These are phyloP conservation scores for Eilema depressum DNA, from an alignment of 2,888 invertebrate genomes.

Conservation along the genomic window DNA sequence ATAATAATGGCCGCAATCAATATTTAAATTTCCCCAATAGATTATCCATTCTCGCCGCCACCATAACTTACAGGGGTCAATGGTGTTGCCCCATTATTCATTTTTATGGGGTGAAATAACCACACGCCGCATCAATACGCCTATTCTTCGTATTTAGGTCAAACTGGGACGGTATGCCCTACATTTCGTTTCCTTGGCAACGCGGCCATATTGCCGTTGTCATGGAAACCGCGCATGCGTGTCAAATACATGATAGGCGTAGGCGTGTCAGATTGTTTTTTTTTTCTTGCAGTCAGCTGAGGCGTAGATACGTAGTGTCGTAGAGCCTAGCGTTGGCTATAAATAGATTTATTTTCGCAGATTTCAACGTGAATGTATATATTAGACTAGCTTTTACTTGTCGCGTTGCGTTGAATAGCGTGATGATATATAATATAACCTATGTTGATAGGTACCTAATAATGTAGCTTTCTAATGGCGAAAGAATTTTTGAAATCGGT, in stretches of 20 bases:
- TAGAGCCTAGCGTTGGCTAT: no score
- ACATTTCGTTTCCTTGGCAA: constrained; percentile 63
- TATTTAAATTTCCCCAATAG: neutral
- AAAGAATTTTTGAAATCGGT: no score
- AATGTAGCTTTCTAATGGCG: no score
- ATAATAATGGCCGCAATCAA: neutral
- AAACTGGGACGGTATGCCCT: constrained; percentile 46
- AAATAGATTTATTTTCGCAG: no score
- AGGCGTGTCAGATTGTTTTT: constrained; percentile 49
- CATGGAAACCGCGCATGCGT: constrained; percentile 73
- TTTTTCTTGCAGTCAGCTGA: constrained; percentile 23
- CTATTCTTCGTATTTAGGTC: constrained; percentile 39
- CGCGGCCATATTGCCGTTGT: constrained; percentile 71
- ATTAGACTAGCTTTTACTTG: no score
- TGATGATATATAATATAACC: no score
- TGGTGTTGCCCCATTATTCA: constrained; percentile 20
- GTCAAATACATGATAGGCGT: constrained; percentile 42
- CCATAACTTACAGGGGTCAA: constrained; percentile 20
- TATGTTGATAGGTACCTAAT: no score
- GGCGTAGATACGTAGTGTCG: no score
- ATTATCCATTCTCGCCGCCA: neutral
- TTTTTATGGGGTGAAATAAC: constrained; percentile 25
- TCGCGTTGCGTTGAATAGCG: no score
- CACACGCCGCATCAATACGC: constrained; percentile 21
- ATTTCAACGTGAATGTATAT: no score